These are phyloP conservation scores for Xenopus borealis DNA, from an alignment of 2,113 vertebrate genomes.

Conservation along the genomic window DNA sequence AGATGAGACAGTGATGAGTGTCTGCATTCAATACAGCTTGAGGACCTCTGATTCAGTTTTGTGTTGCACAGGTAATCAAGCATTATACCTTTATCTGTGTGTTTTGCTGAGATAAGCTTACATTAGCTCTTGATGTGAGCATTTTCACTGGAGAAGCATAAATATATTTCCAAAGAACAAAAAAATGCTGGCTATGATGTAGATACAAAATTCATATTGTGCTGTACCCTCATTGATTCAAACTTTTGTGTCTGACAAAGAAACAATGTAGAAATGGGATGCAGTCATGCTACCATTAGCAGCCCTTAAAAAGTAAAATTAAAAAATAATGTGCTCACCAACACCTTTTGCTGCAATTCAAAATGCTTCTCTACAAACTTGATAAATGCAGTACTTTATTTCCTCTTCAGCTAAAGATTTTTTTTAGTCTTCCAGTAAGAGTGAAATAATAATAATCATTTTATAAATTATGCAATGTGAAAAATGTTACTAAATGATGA, in stretches of 20 bases:
- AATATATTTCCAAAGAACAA: neutral
- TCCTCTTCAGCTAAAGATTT: no score
- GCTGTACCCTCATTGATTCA: neutral
- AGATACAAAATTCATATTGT: neutral
- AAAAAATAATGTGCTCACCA: no score
- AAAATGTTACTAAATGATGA: no score
- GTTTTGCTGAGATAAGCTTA: slow-evolving; percentile 18
- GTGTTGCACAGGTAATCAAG: slow-evolving; percentile 13
- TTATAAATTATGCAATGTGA: no score
- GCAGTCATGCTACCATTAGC: no score
- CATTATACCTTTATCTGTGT: slow-evolving; percentile 22
- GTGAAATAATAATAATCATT: no score
- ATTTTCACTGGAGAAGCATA: neutral
- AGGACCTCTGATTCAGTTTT: slow-evolving; percentile 27
- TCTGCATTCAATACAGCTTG: neutral
- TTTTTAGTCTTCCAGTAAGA: no score
- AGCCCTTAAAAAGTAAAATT: no score
- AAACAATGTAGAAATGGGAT: neutral
- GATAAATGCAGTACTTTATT: no score
- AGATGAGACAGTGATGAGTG: slow-evolving; percentile 3
- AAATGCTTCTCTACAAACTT: no score
- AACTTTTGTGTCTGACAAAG: neutral
- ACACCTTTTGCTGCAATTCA: no score
- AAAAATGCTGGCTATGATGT: neutral
- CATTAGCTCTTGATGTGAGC: slow-evolving; percentile 1